A percentile compares a stretch with the other conserved stretches of the same genome.
phyloP scores from a whole-genome alignment of 2,797 vertebrate genomes.

The Myotis findleyi region DNA sequence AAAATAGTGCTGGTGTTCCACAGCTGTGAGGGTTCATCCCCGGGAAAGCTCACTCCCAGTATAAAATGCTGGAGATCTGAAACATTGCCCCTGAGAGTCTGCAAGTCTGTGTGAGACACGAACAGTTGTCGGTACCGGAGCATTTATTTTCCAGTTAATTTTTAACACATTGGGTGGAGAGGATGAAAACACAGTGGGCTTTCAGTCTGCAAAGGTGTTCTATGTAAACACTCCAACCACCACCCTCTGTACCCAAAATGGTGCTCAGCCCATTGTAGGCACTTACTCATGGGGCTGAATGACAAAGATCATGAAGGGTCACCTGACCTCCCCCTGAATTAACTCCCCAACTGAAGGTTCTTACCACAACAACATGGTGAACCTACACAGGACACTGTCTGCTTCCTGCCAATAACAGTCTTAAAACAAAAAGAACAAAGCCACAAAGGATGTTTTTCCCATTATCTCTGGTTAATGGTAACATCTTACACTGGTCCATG shows the following conservation, averaged over 20 bases:
- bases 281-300: neutral
- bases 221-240: neutral
- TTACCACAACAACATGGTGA: neutral
- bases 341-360: neutral
- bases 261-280: neutral
- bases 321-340: neutral
- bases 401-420: neutral
- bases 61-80: neutral
- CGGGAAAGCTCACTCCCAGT: neutral
- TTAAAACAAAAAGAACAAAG: neutral
- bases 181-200: neutral
- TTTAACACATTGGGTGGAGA: neutral
- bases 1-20: neutral
- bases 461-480: constrained; percentile 44
- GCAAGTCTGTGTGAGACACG: neutral
- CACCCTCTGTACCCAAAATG: neutral
- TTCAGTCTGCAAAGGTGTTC: neutral
- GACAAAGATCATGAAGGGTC: neutral
- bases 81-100: neutral
- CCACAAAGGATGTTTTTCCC: neutral
- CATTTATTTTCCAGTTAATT: constrained; percentile 13
- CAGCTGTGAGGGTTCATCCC: neutral
- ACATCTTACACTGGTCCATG: neutral
- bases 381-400: neutral
- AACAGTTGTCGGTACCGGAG: accelerated